A percentile compares a stretch with the other conserved stretches of the same genome.
Conservation (phyloP, 2,888 invertebrate genomes). For the Digitonthophagus gazella region DNA sequence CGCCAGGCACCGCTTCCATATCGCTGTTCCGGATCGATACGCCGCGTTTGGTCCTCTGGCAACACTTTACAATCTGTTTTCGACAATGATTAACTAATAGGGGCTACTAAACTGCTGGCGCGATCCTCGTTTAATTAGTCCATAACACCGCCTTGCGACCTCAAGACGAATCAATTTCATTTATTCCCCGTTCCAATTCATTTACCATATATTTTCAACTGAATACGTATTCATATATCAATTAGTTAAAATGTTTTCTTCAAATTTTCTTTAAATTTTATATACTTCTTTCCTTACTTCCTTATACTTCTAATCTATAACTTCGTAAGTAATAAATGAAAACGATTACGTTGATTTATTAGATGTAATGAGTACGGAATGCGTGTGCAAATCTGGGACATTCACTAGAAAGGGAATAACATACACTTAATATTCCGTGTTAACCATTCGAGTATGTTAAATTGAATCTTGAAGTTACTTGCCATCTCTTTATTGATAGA, state of each 20-base stretch:
- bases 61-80: slow-evolving; percentile 24
- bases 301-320: too few species aligned
- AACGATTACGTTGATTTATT: not conserved
- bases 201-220: too few species aligned
- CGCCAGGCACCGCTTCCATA: slow-evolving; percentile 36
- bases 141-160: slow-evolving; percentile 2
- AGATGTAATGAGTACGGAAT: not conserved
- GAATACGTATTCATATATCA: too few species aligned
- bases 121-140: slow-evolving; percentile 20
- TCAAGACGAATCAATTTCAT: not conserved
- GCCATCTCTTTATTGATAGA: not conserved
- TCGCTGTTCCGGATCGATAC: slow-evolving; percentile 34
- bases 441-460: not conserved
- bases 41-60: slow-evolving; percentile 31
- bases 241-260: too few species aligned
- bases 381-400: not conserved
- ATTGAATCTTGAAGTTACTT: not conserved
- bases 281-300: too few species aligned
- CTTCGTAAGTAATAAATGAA: too few species aligned
- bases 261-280: too few species aligned
- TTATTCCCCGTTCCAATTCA: not conserved
- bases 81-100: slow-evolving; percentile 29
- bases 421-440: not conserved
- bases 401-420: not conserved
- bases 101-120: slow-evolving; percentile 21